Conservation (phyloP, 2,888 invertebrate genomes). For the Physocephala rufipes region DNA sequence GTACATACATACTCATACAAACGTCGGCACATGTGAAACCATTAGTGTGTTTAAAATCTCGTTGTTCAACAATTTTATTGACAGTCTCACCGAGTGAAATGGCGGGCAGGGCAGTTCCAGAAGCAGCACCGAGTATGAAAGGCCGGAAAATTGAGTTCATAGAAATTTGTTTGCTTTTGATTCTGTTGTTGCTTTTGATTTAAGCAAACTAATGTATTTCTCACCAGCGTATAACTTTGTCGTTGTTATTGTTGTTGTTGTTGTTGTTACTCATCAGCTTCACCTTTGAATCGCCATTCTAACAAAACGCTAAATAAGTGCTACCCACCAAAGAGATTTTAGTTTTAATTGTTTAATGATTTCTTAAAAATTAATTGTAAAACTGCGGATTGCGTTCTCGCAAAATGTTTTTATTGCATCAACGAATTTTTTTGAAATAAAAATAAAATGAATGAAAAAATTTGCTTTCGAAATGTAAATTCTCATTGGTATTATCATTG, state of each 20-base stretch:
- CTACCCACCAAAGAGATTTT: conserved; percentile 1
- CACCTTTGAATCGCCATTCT: neutral
- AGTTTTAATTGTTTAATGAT: neutral
- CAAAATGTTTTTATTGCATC: neutral
- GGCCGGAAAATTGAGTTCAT: conserved; percentile 18
- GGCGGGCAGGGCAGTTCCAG: neutral
- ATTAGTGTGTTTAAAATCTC: too few relatives aligned
- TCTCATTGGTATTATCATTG: too few relatives aligned
- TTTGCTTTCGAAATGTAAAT: too few relatives aligned
- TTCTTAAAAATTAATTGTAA: conserved; percentile 3
- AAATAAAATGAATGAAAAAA: neutral
- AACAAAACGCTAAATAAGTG: neutral
- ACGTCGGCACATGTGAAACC: too few relatives aligned
- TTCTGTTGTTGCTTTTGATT: neutral
- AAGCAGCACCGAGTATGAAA: neutral
- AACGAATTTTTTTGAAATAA: neutral
- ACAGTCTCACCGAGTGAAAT: neutral
- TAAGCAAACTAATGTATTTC: neutral
- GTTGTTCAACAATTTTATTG: too few relatives aligned
- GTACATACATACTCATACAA: neutral
- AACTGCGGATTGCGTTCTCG: neutral
- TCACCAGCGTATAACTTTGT: neutral
- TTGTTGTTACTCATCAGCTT: neutral
- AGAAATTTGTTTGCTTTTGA: neutral
- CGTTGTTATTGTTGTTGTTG: conserved; percentile 11